Base-by-base conservation (phyloP, 2,113 vertebrate genomes). In the Podarcis cretensis region DNA sequence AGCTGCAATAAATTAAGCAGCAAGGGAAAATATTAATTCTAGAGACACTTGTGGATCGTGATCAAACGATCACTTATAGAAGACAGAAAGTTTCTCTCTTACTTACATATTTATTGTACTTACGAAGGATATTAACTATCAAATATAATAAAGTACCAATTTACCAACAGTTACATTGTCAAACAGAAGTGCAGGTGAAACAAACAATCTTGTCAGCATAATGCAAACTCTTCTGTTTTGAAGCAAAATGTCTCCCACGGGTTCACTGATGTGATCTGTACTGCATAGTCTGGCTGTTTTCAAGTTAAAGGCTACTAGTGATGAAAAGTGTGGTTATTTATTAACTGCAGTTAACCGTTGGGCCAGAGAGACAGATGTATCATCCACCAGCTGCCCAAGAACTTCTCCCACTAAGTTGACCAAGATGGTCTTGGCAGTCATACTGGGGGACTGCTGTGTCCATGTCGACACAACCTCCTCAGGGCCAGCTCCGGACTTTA, bases 1-100 rank as follows among this genome's bases (percentile, higher is more conserved):
- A 93, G 89, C 7, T 87, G 87, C 86, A 93, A 54, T 77, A 85
- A 93, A 92, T 90, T 89, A 90, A 75, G 90, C 92, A 79, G 91
- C 83, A 93, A 88, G 59, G 27, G 13, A 48, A 86, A 92, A 92
- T 91, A 86, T 90, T 92, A 89, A 85, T 66, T 89, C 89, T 91
- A 86, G 57, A 86, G 69, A 83, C 92, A 85, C 81, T 91, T 87
- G 37, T 87, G 73, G 6, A 23, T 20, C 32, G 68, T 73, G 32
- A 75, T 69, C 77, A 89, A 92, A 81, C 21, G 89, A 40, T 66
- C n/a, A 59, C 20, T 84, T 43, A 71, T 83, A 40, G 2, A 25
- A 71, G 68, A 27, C 59, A 63, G 16, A 63, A 14, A 63, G 14
- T 18, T 63, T 63, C 59, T 63, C 59, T 63, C 14, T 63, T 63